phyloP scores from a whole-genome alignment of 2,113 vertebrate species.

The Ifrita kowaldi region DNA sequence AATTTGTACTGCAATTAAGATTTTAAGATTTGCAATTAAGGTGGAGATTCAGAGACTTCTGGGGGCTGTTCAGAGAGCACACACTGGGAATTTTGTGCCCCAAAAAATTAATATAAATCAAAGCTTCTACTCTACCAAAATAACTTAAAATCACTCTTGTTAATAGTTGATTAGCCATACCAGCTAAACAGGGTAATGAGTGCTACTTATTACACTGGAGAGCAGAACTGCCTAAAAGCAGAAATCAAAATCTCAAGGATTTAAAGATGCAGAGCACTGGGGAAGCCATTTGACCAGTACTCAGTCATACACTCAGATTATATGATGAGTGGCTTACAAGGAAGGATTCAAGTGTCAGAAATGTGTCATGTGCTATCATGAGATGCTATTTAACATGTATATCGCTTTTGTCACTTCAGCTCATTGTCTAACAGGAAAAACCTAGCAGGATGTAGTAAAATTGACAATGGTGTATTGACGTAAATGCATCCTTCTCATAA shows the following conservation, averaged over 20 bases:
- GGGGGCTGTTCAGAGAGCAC: background rate
- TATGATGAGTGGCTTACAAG: background rate
- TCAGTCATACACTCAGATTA: background rate
- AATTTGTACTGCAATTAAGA: background rate
- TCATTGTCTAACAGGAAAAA: background rate
- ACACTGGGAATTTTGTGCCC: background rate
- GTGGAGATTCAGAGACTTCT: background rate
- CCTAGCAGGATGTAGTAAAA: background rate
- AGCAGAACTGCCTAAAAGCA: background rate
- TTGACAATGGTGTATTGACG: background rate
- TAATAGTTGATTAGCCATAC: background rate
- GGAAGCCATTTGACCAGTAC: background rate
- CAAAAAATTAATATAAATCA: constrained; percentile 9
- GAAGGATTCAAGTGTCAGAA: background rate
- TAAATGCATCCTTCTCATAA: background rate
- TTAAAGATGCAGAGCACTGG: background rate
- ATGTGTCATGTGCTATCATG: background rate
- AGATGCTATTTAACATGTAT: background rate
- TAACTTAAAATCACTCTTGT: background rate
- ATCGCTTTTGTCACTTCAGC: background rate
- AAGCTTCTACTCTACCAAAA: background rate
- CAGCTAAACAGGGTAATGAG: background rate
- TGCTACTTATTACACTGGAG: background rate
- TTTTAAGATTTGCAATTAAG: background rate
- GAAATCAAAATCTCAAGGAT: background rate